Evolutionary conservation across 2,113 vertebrate genomes (phyloP).

Genomic region (Scortum barcoo): DNA sequence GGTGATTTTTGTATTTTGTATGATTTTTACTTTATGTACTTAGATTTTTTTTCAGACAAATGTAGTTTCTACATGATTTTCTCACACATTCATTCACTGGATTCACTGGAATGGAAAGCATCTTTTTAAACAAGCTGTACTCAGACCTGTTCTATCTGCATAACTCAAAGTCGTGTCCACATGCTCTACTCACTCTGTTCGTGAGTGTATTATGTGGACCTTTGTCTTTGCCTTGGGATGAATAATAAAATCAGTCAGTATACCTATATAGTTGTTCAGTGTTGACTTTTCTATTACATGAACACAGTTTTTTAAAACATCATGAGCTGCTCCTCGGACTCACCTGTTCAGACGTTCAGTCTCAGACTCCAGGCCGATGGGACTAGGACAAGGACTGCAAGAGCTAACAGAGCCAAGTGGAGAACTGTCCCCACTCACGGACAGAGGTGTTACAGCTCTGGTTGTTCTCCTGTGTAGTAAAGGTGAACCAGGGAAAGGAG

Average conservation of each 20-base stretch:
- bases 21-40: too few species aligned
- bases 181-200: not conserved
- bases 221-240: not conserved
- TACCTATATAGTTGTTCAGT: too few species aligned
- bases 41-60: too few species aligned
- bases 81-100: too few species aligned
- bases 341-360: constrained; percentile 83
- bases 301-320: not conserved
- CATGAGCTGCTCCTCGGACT: constrained; percentile 11
- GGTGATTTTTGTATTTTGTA: too few species aligned
- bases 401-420: constrained; percentile 65
- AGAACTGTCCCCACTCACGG: constrained; percentile 62
- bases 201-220: not conserved
- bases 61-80: too few species aligned
- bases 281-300: not conserved
- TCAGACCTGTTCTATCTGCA: not conserved
- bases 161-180: not conserved
- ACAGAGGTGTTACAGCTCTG: constrained; percentile 57
- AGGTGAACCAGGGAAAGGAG: constrained; percentile 82
- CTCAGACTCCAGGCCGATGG: constrained; percentile 75
- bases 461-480: constrained; percentile 71
- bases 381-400: constrained; percentile 60
- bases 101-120: too few species aligned
- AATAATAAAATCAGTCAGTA: not conserved
- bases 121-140: not conserved